Evolutionary conservation across 2,113 vertebrate species (phyloP).

Genomic region (Machaerirhynchus nigripectus): DNA sequence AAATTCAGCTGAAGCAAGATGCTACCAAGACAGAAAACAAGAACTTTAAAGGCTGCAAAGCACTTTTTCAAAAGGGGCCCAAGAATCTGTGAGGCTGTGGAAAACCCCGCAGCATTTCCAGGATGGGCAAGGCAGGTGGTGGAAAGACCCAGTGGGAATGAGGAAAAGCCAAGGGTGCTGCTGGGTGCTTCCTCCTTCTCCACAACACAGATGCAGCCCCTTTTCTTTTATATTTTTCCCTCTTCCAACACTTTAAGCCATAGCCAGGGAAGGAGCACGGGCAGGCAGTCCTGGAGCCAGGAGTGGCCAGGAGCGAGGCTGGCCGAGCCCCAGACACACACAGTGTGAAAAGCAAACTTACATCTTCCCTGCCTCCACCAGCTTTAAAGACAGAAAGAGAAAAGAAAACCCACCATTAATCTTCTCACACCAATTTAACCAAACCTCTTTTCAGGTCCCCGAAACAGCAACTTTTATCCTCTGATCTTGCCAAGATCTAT

Average conservation of each 20-base stretch:
- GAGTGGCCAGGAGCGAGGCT: background rate
- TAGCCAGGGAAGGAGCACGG: background rate
- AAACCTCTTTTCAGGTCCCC: background rate
- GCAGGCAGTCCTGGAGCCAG: background rate
- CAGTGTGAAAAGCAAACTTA: background rate
- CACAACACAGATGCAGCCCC: background rate
- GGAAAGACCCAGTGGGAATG: accelerated
- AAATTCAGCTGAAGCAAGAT: background rate
- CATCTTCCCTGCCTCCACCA: accelerated
- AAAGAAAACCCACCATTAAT: background rate
- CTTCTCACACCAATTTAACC: background rate
- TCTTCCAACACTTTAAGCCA: background rate
- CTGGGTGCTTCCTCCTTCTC: background rate
- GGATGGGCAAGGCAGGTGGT: background rate
- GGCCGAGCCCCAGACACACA: background rate
- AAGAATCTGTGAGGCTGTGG: background rate
- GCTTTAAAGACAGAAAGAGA: background rate
- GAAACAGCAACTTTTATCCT: background rate
- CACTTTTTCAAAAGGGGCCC: background rate
- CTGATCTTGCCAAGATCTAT: background rate
- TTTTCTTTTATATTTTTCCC: background rate
- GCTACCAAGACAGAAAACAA: background rate
- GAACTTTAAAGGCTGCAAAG: background rate
- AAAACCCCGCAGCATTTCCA: background rate
- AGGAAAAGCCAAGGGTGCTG: background rate